These are phyloP conservation scores for Myotis lucifugus DNA, from an alignment of 2,113 vertebrate genomes.

Conservation along the genomic window DNA sequence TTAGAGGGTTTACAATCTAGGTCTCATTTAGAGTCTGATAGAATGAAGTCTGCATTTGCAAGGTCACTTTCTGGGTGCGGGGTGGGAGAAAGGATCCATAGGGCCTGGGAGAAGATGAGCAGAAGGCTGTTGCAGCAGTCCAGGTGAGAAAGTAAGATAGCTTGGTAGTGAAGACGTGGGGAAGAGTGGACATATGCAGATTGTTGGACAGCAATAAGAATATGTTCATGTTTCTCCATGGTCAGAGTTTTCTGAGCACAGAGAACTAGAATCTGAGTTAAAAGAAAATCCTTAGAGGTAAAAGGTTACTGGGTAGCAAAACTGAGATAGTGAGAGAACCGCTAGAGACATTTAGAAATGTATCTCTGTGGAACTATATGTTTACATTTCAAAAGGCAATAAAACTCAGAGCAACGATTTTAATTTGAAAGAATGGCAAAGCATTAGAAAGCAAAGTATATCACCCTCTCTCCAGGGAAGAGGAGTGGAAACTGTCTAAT, in stretches of 20 bases:
- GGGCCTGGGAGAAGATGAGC: neutral
- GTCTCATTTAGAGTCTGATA: neutral
- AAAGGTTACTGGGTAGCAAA: conserved; percentile 36
- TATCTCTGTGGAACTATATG: neutral
- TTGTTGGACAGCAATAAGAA: neutral
- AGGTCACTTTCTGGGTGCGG: neutral
- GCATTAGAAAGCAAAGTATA: neutral
- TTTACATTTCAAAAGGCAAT: conserved; percentile 45
- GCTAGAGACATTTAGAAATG: neutral
- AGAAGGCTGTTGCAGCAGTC: neutral
- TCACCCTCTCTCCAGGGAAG: neutral
- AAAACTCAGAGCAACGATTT: conserved; percentile 13
- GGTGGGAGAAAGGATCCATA: neutral
- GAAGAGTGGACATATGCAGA: neutral
- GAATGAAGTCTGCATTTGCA: neutral
- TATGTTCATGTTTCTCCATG: neutral
- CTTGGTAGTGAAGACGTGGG: neutral
- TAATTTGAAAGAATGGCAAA: conserved; percentile 11
- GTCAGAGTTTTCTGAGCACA: neutral
- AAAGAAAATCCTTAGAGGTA: conserved; percentile 20
- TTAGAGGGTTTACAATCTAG: neutral
- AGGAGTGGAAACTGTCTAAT: neutral
- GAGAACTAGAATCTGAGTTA: neutral
- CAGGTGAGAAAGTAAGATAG: neutral
- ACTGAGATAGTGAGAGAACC: conserved; percentile 1